Evolutionary conservation across 2,797 vertebrate species (phyloP).

Genomic region (Pagetopsis macropterus): DNA sequence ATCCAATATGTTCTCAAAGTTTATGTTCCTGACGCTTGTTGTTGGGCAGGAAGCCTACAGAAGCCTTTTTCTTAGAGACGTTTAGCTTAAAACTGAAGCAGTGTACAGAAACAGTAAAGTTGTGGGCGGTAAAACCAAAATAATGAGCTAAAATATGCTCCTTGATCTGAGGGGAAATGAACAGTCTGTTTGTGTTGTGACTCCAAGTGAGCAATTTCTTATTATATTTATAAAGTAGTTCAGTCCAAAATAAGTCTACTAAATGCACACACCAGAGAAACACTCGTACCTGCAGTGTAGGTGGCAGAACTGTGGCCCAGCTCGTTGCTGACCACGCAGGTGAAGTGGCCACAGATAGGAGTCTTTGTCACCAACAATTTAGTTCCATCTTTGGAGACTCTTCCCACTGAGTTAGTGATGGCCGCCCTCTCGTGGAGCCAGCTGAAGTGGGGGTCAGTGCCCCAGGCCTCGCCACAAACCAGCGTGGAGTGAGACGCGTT

Average conservation of each 20-base stretch:
- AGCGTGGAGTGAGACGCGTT: slow-evolving; percentile 80
- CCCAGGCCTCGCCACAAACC: slow-evolving; percentile 83
- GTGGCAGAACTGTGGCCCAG: slow-evolving; percentile 79
- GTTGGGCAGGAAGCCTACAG: neutral
- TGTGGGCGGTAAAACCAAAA: neutral
- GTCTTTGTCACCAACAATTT: slow-evolving; percentile 65
- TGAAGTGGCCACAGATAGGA: slow-evolving; percentile 82
- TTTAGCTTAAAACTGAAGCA: neutral
- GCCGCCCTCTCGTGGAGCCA: slow-evolving; percentile 79
- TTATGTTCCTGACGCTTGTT: neutral
- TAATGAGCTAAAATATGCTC: neutral
- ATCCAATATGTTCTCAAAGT: neutral
- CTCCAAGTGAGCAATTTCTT: neutral
- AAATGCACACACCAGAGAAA: neutral
- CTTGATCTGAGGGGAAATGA: neutral
- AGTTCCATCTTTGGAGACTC: slow-evolving; percentile 71
- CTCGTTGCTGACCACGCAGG: slow-evolving; percentile 82
- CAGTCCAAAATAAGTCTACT: neutral
- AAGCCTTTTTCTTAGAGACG: neutral
- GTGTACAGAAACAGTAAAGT: neutral
- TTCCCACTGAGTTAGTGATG: slow-evolving; percentile 69
- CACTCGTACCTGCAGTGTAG: slow-evolving; percentile 76
- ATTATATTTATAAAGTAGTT: neutral
- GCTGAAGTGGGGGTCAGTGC: slow-evolving; percentile 80
- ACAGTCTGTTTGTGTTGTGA: neutral